Evolutionary conservation across 1,140 invertebrate genomes (phyloP).

Genomic region (Bombus turneri): DNA sequence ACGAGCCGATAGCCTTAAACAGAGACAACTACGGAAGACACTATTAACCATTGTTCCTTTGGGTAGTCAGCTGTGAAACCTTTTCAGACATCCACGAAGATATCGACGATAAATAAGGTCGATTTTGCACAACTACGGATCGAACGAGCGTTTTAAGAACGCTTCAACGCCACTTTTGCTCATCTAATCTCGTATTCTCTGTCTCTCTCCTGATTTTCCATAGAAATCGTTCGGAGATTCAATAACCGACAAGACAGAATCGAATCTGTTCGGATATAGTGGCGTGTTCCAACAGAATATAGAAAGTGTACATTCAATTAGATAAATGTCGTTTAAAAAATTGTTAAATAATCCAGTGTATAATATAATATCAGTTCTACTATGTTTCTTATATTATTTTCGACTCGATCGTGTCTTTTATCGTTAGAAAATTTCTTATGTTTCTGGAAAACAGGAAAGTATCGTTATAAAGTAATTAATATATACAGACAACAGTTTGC

Average conservation of each 20-base stretch:
- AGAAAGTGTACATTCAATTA: too few relatives aligned
- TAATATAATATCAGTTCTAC: too few relatives aligned
- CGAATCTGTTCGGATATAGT: slow-evolving; percentile 15
- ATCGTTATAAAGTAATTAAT: too few relatives aligned
- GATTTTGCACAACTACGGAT: slow-evolving; percentile 55
- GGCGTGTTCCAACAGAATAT: too few relatives aligned
- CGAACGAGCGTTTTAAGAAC: slow-evolving; percentile 62
- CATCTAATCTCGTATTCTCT: slow-evolving; percentile 23
- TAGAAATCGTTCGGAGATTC: slow-evolving; percentile 37
- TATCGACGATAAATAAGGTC: slow-evolving; percentile 68
- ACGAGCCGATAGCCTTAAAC: slow-evolving; percentile 46
- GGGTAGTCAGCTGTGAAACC: slow-evolving; percentile 49
- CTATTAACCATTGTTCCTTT: slow-evolving; percentile 48
- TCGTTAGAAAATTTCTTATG: too few relatives aligned
- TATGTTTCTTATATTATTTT: too few relatives aligned
- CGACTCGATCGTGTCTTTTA: too few relatives aligned
- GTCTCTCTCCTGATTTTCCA: not conserved
- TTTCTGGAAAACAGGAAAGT: too few relatives aligned
- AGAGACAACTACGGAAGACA: slow-evolving; percentile 23
- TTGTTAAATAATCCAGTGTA: too few relatives aligned
- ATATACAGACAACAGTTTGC: too few relatives aligned
- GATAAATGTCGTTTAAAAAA: too few relatives aligned
- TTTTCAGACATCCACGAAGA: slow-evolving; percentile 19
- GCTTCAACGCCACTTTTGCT: slow-evolving; percentile 44
- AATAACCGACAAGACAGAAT: slow-evolving; percentile 41